Evolutionary conservation across 2,888 invertebrate species (phyloP), one percentile per base, ranked within the genome.

Genomic region (Acanthosepion esculentum): DNA sequence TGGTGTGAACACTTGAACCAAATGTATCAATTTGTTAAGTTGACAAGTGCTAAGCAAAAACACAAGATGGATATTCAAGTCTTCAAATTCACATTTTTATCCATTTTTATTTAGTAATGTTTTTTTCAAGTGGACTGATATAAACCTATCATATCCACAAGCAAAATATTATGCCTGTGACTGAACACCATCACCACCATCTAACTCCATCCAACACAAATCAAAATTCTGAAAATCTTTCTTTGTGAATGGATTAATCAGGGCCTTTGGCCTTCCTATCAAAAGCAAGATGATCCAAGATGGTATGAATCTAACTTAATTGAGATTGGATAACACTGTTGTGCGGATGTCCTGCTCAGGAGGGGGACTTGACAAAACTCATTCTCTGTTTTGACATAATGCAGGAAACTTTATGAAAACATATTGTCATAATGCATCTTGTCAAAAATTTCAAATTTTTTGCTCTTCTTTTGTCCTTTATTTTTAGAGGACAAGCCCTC

Each of bases 241-340:
- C 78, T 78, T 78, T 78, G 78, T 78, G 78, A 78, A 78, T 78
- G 29, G 78, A 29, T 78, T 78, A 78, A 78, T 78, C 78, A 78
- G 12, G 78, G 78, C n/a, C 78, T 78, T 78, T 78, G n/a, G 78
- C 78, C 78, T n/a, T 78, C 78, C 78, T 78, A 78, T 78, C 78
- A 78, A 78, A 78, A 29, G n/a, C 78, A 78, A 78, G 78, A 78
- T 78, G 78, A 78, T n/a, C 78, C n/a, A n/a, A 78, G 78, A 78
- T 78, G n/a, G n/a, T 78, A 78, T 78, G 78, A 78, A 78, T 78
- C 78, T n/a, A n/a, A 78, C n/a, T 78, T 78, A 78, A 78, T 78
- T 78, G 78, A 78, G 78, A 78, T 78, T 78, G 29, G 78, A 78
- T 78, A 78, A 78, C n/a, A 78, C 78, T 78, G 78, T 78, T 12